Base-by-base conservation (phyloP, 2,888 invertebrate species). In the Zygaena filipendulae region DNA sequence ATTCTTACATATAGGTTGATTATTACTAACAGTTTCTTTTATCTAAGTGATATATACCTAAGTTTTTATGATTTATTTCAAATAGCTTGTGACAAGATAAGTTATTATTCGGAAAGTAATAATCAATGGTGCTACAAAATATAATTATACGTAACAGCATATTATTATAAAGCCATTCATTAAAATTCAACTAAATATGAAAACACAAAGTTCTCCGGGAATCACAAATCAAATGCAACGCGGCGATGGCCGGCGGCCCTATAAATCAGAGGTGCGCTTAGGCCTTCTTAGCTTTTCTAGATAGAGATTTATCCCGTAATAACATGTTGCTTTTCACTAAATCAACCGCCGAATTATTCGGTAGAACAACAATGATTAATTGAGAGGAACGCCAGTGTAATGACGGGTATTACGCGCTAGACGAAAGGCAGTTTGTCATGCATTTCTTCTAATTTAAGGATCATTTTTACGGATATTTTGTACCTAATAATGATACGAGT, bases 251-350 rank as follows among this genome's bases (percentile, higher is more conserved):
- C 57, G 48, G 46, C 43, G 63, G 67, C 56, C 47, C 52, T 48
- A 67, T 79, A 77, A 79, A 77, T 77, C 77, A 71, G 60, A 34
- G 52, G 55, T 57, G 67, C 64, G 69, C 72, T 79, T 77, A 79
- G 75, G 71, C 69, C 75, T 75, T 70, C 75, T 79, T 75, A 77
- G 75, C 75, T 74, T 77, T 79, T 75, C 79, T 77, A 79, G 77
- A 79, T 77, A 79, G 68, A 79, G 79, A 79, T 79, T 79, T 79
- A 79, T 77, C 74, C 74, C 60, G 56, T 79, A 79, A 79, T 79
- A 77, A 75, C 75, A 77, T 52, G 74, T 74, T 77, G 70, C 62
- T 71, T 77, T 77, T 75, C 74, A 74, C 67, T 77, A 75, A 75
- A 79, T 79, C 79, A 75, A 71, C 66, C 62, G 62, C 79, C 77